These are phyloP conservation scores for Knipowitschia caucasica DNA, from an alignment of 2,797 vertebrate genomes.

Conservation along the genomic window DNA sequence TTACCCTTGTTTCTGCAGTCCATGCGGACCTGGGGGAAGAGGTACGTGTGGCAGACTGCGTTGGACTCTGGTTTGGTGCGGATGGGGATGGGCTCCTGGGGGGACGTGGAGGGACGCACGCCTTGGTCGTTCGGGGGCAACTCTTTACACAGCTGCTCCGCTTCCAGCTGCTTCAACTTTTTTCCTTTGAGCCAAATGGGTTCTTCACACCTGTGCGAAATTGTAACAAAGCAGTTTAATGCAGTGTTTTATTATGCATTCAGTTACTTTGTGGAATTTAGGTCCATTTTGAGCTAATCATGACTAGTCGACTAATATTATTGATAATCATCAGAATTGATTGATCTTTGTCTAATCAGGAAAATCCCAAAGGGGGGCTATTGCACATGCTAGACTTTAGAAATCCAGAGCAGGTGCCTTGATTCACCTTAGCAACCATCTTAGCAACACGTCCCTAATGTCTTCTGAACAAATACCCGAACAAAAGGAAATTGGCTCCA, in stretches of 20 bases:
- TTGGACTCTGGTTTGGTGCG: slow-evolving; percentile 78
- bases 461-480: no score
- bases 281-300: background rate
- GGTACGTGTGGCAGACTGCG: slow-evolving; percentile 83
- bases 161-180: slow-evolving; percentile 82
- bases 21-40: slow-evolving; percentile 82
- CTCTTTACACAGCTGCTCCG: slow-evolving; percentile 81
- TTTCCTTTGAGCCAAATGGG: slow-evolving; percentile 78
- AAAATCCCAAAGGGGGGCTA: no score
- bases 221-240: slow-evolving; percentile 6
- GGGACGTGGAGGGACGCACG: slow-evolving; percentile 2
- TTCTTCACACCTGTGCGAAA: slow-evolving; percentile 72
- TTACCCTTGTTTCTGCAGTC: slow-evolving; percentile 90
- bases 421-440: no score
- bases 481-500: no score
- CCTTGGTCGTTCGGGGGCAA: background rate
- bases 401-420: no score
- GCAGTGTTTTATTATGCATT: background rate
- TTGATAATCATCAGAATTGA: no score
- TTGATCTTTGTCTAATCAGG: no score
- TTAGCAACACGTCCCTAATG: no score
- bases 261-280: background rate
- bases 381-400: no score
- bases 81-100: slow-evolving; percentile 39
- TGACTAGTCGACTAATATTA: no score